Conservation (phyloP, 1,140 invertebrate species). For the Drosophila malerkotliana region DNA sequence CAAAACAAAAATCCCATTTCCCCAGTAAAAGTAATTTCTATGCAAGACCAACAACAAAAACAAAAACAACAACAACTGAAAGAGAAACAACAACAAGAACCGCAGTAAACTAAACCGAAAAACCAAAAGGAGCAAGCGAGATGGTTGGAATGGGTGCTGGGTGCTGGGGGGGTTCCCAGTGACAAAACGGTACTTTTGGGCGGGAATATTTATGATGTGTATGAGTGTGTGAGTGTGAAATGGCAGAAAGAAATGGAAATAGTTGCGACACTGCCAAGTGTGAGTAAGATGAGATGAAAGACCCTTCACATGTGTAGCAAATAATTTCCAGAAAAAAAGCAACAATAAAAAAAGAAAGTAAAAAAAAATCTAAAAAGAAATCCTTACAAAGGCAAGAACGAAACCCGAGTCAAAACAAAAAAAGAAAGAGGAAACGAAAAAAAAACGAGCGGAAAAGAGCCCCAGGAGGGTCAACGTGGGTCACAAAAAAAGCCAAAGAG, state of each 20-base stretch:
- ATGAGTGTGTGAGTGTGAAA: conserved; percentile 18
- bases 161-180: not conserved
- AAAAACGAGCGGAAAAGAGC: not conserved
- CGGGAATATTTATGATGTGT: conserved; percentile 69
- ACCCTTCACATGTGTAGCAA: conserved; percentile 34
- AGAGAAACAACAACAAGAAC: conserved; percentile 15
- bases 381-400: conserved; percentile 17
- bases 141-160: no score
- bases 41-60: conserved; percentile 42
- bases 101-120: conserved; percentile 1
- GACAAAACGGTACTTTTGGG: conserved; percentile 69
- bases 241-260: not conserved
- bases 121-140: not conserved
- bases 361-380: conserved; percentile 26
- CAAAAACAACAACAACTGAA: conserved; percentile 3
- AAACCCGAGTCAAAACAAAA: conserved; percentile 14
- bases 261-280: not conserved
- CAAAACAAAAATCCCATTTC: conserved; percentile 37
- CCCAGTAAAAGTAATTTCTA: conserved; percentile 62
- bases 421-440: not conserved
- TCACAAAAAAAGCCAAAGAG: conserved; percentile 11
- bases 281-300: not conserved
- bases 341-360: conserved; percentile 44
- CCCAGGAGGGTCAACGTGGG: not conserved
- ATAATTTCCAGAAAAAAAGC: conserved; percentile 49